These are phyloP conservation scores for Setipinna tenuifilis DNA, from an alignment of 2,797 vertebrate species.

Conservation along the genomic window DNA sequence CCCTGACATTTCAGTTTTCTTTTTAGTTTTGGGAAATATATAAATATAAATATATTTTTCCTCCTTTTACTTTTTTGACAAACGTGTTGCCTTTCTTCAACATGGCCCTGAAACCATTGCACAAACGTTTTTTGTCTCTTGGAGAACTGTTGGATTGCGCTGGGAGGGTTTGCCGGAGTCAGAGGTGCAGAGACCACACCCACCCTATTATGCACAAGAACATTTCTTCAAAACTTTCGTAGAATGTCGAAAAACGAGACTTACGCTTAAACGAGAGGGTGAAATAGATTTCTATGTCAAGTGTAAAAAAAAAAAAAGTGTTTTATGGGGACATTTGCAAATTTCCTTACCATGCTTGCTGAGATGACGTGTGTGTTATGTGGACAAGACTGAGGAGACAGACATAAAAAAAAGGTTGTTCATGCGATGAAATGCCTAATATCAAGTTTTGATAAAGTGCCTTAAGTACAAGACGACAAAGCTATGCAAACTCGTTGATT, in stretches of 20 bases:
- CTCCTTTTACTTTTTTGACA: slow-evolving; percentile 62
- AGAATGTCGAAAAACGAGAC: slow-evolving; percentile 74
- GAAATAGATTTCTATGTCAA: slow-evolving; percentile 59
- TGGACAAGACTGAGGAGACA: slow-evolving; percentile 56
- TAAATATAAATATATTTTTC: slow-evolving; percentile 49
- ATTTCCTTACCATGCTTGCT: slow-evolving; percentile 67
- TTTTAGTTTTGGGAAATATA: slow-evolving; percentile 53
- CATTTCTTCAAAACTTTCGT: slow-evolving; percentile 62
- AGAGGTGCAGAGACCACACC: slow-evolving; percentile 61
- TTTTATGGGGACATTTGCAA: slow-evolving; percentile 58
- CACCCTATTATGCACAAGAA: slow-evolving; percentile 77
- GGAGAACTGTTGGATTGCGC: slow-evolving; percentile 73
- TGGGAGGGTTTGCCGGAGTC: slow-evolving; percentile 60
- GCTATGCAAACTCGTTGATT: slow-evolving; percentile 91
- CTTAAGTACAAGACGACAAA: slow-evolving; percentile 95
- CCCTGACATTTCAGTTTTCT: slow-evolving; percentile 53
- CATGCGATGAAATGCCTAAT: slow-evolving; percentile 80
- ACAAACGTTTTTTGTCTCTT: slow-evolving; percentile 68
- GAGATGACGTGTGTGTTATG: slow-evolving; percentile 63
- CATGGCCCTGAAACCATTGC: slow-evolving; percentile 77
- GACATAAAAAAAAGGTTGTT: slow-evolving; percentile 76
- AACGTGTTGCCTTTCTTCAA: slow-evolving; percentile 76
- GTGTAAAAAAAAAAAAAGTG: slow-evolving; percentile 46
- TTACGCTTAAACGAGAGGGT: slow-evolving; percentile 75
- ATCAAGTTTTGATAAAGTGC: slow-evolving; percentile 87